phyloP scores from a whole-genome alignment of 2,797 vertebrate genomes.

The Scleropages formosus region DNA sequence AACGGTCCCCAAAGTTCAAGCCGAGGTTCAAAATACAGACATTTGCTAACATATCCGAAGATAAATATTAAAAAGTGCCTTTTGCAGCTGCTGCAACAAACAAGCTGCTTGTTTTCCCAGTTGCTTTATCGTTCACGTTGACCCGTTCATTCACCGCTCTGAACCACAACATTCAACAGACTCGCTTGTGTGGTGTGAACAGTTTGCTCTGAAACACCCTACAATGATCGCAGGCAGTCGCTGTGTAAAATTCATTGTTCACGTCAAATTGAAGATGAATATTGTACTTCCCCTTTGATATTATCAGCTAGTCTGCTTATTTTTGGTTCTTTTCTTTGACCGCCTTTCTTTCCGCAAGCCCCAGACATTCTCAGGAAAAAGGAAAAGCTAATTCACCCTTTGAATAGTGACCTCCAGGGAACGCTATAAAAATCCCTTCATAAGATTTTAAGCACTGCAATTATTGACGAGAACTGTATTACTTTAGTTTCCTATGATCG shows the following conservation, averaged over 20 bases:
- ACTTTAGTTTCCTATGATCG: conserved; percentile 73
- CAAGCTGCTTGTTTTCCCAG: neutral
- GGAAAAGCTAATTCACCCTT: conserved; percentile 78
- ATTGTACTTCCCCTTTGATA: conserved; percentile 33
- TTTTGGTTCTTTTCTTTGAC: neutral
- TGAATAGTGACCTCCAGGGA: conserved; percentile 70
- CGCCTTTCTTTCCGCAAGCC: conserved; percentile 50
- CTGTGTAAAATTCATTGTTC: neutral
- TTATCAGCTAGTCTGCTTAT: neutral
- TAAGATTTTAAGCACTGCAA: conserved; percentile 76
- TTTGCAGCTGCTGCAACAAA: neutral
- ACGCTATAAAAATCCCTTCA: conserved; percentile 66
- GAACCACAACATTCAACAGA: neutral
- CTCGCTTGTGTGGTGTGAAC: neutral
- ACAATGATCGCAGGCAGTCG: neutral
- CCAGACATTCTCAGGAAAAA: conserved; percentile 58
- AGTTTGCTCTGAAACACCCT: neutral
- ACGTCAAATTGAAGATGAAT: conserved; percentile 12
- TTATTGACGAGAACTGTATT: conserved; percentile 77
- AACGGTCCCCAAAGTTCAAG: neutral
- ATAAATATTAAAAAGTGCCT: conserved; percentile 1
- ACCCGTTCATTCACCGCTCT: neutral
- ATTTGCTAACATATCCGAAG: neutral
- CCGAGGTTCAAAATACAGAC: neutral
- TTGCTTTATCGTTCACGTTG: neutral